phyloP scores from a whole-genome alignment of 2,797 vertebrate genomes.

The Tachyglossus aculeatus region DNA sequence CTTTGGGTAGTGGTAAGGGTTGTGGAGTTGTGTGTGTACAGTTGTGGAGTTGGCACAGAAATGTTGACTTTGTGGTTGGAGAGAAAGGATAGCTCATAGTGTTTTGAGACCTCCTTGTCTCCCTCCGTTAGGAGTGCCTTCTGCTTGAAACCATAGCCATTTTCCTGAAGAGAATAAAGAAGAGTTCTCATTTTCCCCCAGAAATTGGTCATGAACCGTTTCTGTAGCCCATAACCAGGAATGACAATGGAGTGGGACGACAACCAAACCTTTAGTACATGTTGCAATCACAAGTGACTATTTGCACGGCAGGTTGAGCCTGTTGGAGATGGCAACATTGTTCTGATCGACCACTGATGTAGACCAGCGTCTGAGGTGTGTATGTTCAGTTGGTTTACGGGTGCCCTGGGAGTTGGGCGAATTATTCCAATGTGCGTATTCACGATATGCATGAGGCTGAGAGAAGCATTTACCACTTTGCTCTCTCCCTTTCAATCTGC shows the following conservation, averaged over 20 bases:
- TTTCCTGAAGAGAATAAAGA: no score
- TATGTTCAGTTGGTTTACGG: slow-evolving; percentile 49
- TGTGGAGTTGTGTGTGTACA: no score
- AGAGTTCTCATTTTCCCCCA: no score
- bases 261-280: slow-evolving; percentile 58
- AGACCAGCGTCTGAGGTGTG: slow-evolving; percentile 47
- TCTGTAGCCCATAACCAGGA: neutral
- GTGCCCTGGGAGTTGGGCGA: slow-evolving; percentile 33
- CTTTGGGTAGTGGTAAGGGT: no score
- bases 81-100: no score
- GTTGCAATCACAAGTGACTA: slow-evolving; percentile 64
- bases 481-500: no score
- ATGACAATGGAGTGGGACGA: slow-evolving; percentile 41
- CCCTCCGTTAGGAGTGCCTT: no score
- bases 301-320: slow-evolving; percentile 61
- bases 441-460: slow-evolving; percentile 66
- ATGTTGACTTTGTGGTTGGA: no score
- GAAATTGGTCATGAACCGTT: no score
- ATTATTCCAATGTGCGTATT: slow-evolving; percentile 69
- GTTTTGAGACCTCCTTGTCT: no score
- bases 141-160: no score
- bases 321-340: slow-evolving; percentile 60
- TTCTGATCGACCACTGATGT: slow-evolving; percentile 57
- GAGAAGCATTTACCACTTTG: slow-evolving; percentile 53
- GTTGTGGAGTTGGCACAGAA: no score